Evolutionary conservation across 2,888 invertebrate species (phyloP).

Genomic region (Crematogaster levior): DNA sequence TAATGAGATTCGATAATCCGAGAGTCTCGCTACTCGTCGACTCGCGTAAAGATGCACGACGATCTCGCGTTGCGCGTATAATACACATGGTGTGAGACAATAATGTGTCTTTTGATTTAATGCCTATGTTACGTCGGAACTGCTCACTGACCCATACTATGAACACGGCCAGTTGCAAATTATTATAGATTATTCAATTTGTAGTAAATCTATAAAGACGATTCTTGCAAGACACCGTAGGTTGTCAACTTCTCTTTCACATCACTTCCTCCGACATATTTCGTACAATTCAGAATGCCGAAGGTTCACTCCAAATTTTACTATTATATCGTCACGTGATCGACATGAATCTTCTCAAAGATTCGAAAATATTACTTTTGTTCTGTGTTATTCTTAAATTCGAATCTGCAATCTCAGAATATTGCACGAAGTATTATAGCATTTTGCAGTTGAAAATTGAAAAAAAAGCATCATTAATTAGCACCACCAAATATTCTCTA

Average conservation of each 20-base stretch:
- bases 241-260: conserved; percentile 53
- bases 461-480: background rate
- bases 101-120: conserved; percentile 73
- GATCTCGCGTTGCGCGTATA: no score
- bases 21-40: no score
- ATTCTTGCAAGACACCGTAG: conserved; percentile 70
- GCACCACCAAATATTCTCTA: background rate
- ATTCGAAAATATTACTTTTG: conserved; percentile 2
- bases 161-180: conserved; percentile 73
- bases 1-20: no score
- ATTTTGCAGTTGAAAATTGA: background rate
- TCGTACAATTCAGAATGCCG: no score
- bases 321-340: no score
- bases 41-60: no score
- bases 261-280: no score
- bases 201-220: conserved; percentile 81
- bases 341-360: no score
- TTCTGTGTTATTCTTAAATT: conserved; percentile 9
- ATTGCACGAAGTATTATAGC: background rate
- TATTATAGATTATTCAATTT: conserved; percentile 82
- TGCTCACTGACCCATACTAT: conserved; percentile 61
- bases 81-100: no score
- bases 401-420: background rate
- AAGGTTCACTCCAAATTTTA: no score
- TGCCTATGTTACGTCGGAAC: conserved; percentile 71